Percentiles rank a stretch among this genome's conserved stretches.
These are phyloP conservation scores for Lanius collurio DNA, from an alignment of 2,113 vertebrate genomes.

Conservation along the genomic window DNA sequence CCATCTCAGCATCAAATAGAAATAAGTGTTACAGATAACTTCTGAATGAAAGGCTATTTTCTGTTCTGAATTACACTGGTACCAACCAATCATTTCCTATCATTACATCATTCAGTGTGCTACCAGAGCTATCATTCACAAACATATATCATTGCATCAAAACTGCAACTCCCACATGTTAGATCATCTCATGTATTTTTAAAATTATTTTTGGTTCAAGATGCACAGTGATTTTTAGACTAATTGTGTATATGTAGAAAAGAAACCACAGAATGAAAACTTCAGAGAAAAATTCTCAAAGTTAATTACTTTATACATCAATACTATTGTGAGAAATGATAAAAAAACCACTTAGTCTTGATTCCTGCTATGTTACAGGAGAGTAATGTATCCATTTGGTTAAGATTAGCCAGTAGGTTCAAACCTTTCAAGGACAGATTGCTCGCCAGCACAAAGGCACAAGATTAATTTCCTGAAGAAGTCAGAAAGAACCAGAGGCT, in stretches of 20 bases:
- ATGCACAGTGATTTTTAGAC: not conserved
- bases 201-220: not conserved
- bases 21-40: not conserved
- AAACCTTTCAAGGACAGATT: not conserved
- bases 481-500: not conserved
- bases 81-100: not conserved
- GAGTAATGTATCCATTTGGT: not conserved
- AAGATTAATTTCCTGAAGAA: not conserved
- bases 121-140: not conserved
- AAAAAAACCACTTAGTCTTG: not conserved
- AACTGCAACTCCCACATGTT: not conserved
- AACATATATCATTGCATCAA: not conserved
- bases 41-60: not conserved
- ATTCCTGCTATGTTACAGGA: not conserved
- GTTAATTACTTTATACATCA: not conserved
- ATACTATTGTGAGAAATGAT: not conserved
- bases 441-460: not conserved
- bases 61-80: not conserved
- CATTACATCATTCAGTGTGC: not conserved
- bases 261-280: not conserved
- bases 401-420: not conserved
- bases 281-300: not conserved
- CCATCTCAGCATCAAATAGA: not conserved
- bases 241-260: not conserved
- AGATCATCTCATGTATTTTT: not conserved